Evolutionary conservation across 1,140 invertebrate species (phyloP), one percentile per base, ranked within the genome.

Genomic region (Drosophila orena): DNA sequence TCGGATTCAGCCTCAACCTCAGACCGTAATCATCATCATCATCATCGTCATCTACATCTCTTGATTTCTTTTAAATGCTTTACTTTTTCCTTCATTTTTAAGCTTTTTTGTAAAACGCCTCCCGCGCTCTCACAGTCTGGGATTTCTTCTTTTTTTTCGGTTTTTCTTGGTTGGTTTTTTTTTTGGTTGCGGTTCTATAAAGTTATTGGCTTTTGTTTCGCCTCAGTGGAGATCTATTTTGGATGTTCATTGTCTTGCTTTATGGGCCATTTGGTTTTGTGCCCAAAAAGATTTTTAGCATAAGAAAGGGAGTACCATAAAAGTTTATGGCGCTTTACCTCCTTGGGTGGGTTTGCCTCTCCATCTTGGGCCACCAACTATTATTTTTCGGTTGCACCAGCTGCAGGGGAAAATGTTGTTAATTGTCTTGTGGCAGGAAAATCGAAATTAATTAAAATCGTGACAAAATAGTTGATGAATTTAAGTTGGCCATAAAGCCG

Each of bases 61-160:
- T 74, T 81, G 81, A 85, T 86, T 86, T 86, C 77, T 54, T 85
- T 85, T 86, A 85, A 86, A 85, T 83, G 84, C 74, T 88, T 81
- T 62, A 80, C 42, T 88, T 69, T 76, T 77, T 70, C 7, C 50
- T 24, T 24, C 37, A 37, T 72, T 61, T 40, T 61, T 49, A 35
- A 17, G n/a, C 20, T 40, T 58, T 27, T 35, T 50, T 57, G 62
- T 78, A 84, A 88, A 86, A 77, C 84, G 84, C 83, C 83, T 88
- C 76, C 83, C 83, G 83, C 83, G 83, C 83, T 88, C 81, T 61
- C 81, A 85, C 81, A 85, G 77, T 81, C 66, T 59, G 11, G 14
- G 47, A 24, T 64, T 58, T 43, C 17, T 4, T 3, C 54, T 34
- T 15, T 65, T 46, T 60, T 34, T 27, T 57, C 17, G 17, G 17